phyloP scores from a whole-genome alignment of 1,140 invertebrate species.

The Pogonomyrmex californicus region DNA sequence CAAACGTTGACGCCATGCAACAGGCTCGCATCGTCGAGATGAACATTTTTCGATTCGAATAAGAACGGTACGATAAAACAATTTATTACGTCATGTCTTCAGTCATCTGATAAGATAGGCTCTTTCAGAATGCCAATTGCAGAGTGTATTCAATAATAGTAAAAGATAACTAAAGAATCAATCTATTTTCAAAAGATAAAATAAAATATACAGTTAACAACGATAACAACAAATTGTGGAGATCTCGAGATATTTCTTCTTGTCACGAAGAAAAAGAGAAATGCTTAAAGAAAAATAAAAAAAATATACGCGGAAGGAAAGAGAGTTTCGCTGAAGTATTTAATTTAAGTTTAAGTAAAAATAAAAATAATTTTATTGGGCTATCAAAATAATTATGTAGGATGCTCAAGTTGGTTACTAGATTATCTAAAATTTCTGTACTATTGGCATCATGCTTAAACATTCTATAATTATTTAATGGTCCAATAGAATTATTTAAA shows the following conservation, averaged over 20 bases:
- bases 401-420: no score
- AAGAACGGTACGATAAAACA: neutral
- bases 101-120: slow-evolving; percentile 1
- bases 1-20: neutral
- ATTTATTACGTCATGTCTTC: slow-evolving; percentile 4
- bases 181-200: neutral
- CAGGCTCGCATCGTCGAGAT: neutral
- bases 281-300: neutral
- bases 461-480: no score
- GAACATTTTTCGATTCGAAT: neutral
- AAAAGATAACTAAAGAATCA: neutral
- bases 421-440: no score
- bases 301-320: neutral
- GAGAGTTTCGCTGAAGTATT: no score
- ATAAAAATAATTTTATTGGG: no score
- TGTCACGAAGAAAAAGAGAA: neutral
- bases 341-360: no score
- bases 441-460: no score
- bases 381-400: no score
- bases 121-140: neutral
- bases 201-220: neutral
- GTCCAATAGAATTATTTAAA: no score
- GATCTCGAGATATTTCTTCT: neutral
- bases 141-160: neutral
- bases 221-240: neutral